Evolutionary conservation across 2,797 vertebrate genomes (phyloP), one percentile per base, ranked within the genome.

Genomic region (Takifugu rubripes): DNA sequence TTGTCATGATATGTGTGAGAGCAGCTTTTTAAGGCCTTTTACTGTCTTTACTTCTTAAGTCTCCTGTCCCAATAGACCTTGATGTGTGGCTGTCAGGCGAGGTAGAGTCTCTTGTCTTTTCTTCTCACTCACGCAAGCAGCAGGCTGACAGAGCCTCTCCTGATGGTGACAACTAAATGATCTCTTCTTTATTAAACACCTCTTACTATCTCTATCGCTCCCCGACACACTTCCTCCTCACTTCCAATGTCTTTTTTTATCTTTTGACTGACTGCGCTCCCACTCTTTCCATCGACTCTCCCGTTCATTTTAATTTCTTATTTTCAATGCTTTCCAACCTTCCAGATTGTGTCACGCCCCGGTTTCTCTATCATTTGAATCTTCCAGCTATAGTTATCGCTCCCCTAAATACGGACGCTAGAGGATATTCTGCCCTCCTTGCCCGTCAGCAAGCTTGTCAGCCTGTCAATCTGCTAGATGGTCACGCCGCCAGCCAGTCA

Each of bases 131-230:
- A 80, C 78, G 69, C 77, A 72, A 78, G 72, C 81, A 64, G 74
- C 81, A 68, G 78, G 70, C 78, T 87, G 83, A 88, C 84, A 81
- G 84, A 89, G 76, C 59, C 72, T 78, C 81, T 84, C 77, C 81
- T 88, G 78, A 75, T 66, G 68, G 77, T 91, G 90, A 92, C 90
- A 90, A 83, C 76, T 80, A 89, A 90, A 89, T 91, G 86, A 92
- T 91, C 88, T 85, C 74, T 88, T 90, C 84, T 90, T 92, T 90
- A 92, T 92, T 92, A 91, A 91, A 91, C 86, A 85, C 88, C 89
- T 88, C 87, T 80, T 75, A 84, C 88, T 84, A 83, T 89, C 78
- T 70, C 78, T 33, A 79, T 84, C 78, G 68, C 65, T 78, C 66
- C 66, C 77, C 17, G 79, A 75, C 75, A 71, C 69, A 65, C 55